phyloP scores from a whole-genome alignment of 2,797 vertebrate species.

The Kryptolebias ocellatus region DNA sequence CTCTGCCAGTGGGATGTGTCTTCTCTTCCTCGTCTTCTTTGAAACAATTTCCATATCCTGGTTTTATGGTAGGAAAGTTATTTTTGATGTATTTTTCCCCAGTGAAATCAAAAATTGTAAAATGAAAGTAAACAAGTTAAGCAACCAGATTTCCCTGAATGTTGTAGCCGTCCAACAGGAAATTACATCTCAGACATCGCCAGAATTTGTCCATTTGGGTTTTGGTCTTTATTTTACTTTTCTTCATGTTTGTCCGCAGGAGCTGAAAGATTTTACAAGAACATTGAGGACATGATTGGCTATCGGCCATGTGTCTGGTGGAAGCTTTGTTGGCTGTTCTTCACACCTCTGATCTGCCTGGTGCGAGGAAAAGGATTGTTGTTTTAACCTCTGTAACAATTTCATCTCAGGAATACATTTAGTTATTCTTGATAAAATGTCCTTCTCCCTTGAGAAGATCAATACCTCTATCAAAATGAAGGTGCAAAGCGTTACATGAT shows the following conservation, averaged over 20 bases:
- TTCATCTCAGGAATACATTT: not conserved
- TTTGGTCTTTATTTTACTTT: conserved; percentile 7
- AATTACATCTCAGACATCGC: conserved; percentile 42
- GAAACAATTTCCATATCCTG: conserved; percentile 92
- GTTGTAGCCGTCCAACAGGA: conserved; percentile 35
- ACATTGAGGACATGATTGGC: conserved; percentile 95
- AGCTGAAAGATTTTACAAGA: conserved; percentile 88
- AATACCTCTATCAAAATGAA: no score
- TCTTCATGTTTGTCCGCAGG: conserved; percentile 72
- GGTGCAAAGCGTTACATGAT: no score
- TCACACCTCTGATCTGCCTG: conserved; percentile 90
- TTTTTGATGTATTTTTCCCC: not conserved
- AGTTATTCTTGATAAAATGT: not conserved
- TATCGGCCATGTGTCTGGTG: conserved; percentile 90
- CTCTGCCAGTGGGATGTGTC: conserved; percentile 93
- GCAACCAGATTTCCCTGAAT: conserved; percentile 7
- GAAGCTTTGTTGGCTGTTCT: conserved; percentile 91
- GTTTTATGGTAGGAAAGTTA: conserved; percentile 86
- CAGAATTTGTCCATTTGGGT: not conserved
- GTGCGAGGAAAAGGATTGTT: conserved; percentile 65
- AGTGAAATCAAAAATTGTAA: not conserved
- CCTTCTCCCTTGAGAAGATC: conserved; percentile 17
- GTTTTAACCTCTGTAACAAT: conserved; percentile 5
- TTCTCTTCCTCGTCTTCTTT: conserved; percentile 93
- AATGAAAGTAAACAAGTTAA: conserved; percentile 19